A percentile compares a stretch with the other conserved stretches of the same genome.
Conservation (phyloP, 2,888 invertebrate species). For the Ceratothoa steindachneri region DNA sequence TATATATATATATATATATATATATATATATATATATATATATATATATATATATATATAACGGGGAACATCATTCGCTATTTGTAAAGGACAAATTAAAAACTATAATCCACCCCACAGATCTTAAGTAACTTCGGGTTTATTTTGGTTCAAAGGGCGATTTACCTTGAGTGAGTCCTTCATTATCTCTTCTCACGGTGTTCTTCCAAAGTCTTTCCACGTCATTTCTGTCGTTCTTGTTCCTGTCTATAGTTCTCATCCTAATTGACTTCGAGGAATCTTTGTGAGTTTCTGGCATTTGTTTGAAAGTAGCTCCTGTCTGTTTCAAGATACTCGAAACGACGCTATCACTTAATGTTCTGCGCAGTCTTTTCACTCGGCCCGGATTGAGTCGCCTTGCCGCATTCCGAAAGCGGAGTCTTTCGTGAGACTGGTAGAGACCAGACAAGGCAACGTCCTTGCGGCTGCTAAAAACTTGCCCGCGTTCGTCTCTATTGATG, state of each 20-base stretch:
- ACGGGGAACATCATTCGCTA: background rate
- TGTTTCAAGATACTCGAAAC: background rate
- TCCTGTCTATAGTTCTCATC: background rate
- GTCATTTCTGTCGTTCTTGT: background rate
- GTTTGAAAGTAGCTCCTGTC: background rate
- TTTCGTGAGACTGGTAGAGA: background rate
- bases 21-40: slow-evolving; percentile 2
- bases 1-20: too few relatives aligned
- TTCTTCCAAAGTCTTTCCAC: too few relatives aligned
- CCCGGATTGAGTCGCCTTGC: too few relatives aligned
- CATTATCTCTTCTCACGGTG: too few relatives aligned
- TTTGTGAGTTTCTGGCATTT: background rate
- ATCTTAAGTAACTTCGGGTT: too few relatives aligned
- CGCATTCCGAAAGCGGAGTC: background rate
- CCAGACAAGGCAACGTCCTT: too few relatives aligned
- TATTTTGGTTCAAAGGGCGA: too few relatives aligned
- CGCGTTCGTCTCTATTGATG: too few relatives aligned
- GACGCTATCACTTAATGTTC: background rate
- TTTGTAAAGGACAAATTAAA: background rate
- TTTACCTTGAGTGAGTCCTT: too few relatives aligned
- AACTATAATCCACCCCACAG: too few relatives aligned
- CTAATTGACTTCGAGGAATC: background rate
- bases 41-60: slow-evolving; percentile 19
- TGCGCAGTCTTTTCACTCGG: background rate
- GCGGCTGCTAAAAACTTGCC: too few relatives aligned